These are phyloP conservation scores for Diuraphis noxia DNA, from an alignment of 1,140 invertebrate species.

Conservation along the genomic window DNA sequence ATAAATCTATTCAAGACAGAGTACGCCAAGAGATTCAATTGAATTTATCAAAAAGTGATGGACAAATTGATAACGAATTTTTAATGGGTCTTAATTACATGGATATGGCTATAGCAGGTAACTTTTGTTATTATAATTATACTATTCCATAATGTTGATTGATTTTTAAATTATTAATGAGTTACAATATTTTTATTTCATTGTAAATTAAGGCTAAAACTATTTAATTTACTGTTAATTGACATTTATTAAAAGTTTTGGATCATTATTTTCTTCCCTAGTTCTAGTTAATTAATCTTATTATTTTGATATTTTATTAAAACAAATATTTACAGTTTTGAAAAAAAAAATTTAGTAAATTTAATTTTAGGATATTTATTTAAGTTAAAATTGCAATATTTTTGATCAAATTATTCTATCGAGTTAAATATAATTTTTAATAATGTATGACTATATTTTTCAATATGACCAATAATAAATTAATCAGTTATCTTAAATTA, in stretches of 20 bases:
- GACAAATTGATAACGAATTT: not conserved
- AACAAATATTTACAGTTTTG: not conserved
- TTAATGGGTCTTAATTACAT: not conserved
- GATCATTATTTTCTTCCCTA: not conserved
- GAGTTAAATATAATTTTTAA: too few relatives aligned
- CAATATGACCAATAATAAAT: too few relatives aligned
- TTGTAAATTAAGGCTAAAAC: not conserved
- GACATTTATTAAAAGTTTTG: not conserved
- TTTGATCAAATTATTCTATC: too few relatives aligned
- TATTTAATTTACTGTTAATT: not conserved
- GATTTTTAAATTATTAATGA: not conserved
- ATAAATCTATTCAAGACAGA: not conserved
- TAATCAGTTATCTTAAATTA: too few relatives aligned
- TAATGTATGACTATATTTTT: not conserved
- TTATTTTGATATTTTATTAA: not conserved
- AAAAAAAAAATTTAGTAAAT: not conserved
- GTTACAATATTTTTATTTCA: not conserved
- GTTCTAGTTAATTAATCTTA: not conserved
- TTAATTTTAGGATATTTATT: too few relatives aligned
- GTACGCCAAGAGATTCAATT: not conserved
- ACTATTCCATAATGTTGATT: not conserved
- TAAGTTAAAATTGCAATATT: too few relatives aligned
- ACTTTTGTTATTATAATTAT: not conserved
- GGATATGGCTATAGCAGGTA: conserved; percentile 10
- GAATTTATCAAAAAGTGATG: not conserved